Base-by-base conservation (phyloP, 2,113 vertebrate genomes). In the Xiphophorus couchianus region DNA sequence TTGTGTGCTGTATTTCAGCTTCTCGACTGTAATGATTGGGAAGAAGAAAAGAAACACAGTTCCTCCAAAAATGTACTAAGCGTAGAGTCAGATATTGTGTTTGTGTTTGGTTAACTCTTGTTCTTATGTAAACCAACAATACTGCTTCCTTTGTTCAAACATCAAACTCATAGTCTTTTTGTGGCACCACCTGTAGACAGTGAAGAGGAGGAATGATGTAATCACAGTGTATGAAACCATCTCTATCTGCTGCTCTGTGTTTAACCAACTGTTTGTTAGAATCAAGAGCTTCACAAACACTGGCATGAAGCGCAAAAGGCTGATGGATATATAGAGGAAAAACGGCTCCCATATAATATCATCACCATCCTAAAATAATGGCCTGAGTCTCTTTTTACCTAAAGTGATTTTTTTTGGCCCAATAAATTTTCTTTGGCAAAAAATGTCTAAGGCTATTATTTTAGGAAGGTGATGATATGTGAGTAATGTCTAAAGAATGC, bases 171-270 rank as follows among this genome's bases (percentile, higher is more conserved):
- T 60, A 48, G 28, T 51, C 31, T 65, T 29, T 61, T 68, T 31
- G 33, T 51, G 62, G 12, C 33, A 48, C 48, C 29, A 74, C 65
- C 65, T 42, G 73, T n/a, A 51, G 82, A 74, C 31, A n/a, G 28
- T 72, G 67, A 77, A 62, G 67, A 84, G 73, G 68, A 84, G 77
- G 14, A 62, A 62, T 80, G 61, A 87, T 63, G 71, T 80, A 42
- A 82, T 27, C 78, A 29, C 74, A 67, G 70, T 3, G 25, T 39
- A 70, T 71, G 72, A 78, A 81, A 64, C n/a, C 17, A 37, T 54
- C 61, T 28, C 10, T 11, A 37, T 37, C 61, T 54, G 42, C 39
- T 68, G 9, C 44, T 76, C 54, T 33, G 42, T 71, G 42, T 80
- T 66, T 62, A 54, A 61, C 44, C 27, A 42, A 4, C 13, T 11